Evolutionary conservation across 2,888 invertebrate species (phyloP), one percentile per base, ranked within the genome.

Genomic region (Mycalesis mineus): DNA sequence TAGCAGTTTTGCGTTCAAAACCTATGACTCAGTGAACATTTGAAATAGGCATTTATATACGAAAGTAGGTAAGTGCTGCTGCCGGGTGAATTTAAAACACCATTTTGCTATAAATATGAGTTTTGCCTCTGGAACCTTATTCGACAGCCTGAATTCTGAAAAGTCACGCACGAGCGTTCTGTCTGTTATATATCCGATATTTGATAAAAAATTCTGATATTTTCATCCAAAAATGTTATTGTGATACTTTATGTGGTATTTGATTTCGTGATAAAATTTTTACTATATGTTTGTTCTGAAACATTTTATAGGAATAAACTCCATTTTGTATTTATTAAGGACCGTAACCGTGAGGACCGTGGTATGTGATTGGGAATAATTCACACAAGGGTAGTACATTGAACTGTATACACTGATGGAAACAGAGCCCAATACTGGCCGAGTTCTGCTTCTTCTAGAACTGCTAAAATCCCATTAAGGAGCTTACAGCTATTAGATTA

Each of bases 21-120:
- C 15, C 28, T 51, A 51, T 41, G 51, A 51, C 51, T 15, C 31
- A 40, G 51, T 51, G 51, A 51, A 51, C 51, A 51, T 41, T 49
- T 51, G 51, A 51, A 51, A 51, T 51, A 51, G 40, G 40, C 51
- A 51, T 47, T 47, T 29, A 49, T 28, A 50, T 40, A 28, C 13
- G 37, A 37, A 49, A 49, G 28, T 49, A 49, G 37, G 49, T 49
- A 39, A 49, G 39, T 49, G 49, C 15, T 47, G 47, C 47, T 11
- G 33, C 13, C 2, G 9, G 37, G 28, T 49, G 39, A 39, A 49
- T 49, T 49, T 39, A 49, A 49, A 37, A 37, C 39, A 28, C 22
- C 13, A 13, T 49, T n/a, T 49, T 8, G 49, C 49, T 39, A 36
- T 48, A 36, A 48, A 37, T 37, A 48, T 48, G 33, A 33, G 17